These are phyloP conservation scores for Hyphantria cunea DNA, from an alignment of 1,140 invertebrate species.

Conservation along the genomic window DNA sequence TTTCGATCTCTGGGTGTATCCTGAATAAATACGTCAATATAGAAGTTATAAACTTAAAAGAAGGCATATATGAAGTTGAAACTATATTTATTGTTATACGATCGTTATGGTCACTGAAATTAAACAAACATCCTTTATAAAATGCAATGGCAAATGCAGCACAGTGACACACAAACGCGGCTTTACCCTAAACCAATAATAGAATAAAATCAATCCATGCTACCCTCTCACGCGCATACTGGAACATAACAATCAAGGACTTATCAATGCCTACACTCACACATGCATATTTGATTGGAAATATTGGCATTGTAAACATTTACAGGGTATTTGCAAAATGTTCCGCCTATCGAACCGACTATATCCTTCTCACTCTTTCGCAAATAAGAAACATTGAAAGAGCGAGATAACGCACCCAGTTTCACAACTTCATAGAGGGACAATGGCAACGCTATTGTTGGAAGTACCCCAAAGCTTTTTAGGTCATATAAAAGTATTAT, in stretches of 20 bases:
- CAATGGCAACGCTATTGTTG: conserved; percentile 77
- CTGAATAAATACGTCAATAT: too few species aligned
- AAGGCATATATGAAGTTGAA: too few species aligned
- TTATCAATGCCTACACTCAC: conserved; percentile 49
- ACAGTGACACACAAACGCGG: conserved; percentile 80
- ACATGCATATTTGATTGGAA: conserved; percentile 59
- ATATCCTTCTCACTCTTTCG: conserved; percentile 52
- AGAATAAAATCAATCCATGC: conserved; percentile 80
- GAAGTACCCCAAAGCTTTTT: conserved; percentile 79
- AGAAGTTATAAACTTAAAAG: too few species aligned
- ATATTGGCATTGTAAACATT: conserved; percentile 80
- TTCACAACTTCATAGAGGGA: conserved; percentile 76
- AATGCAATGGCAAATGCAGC: conserved; percentile 59
- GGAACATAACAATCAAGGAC: conserved; percentile 69
- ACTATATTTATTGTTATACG: too few species aligned
- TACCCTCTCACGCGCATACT: conserved; percentile 73
- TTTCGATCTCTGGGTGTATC: too few species aligned
- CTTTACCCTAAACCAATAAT: conserved; percentile 81
- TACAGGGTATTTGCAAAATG: conserved; percentile 72
- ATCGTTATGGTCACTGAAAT: too few species aligned
- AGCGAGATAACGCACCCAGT: conserved; percentile 57
- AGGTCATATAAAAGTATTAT: conserved; percentile 79
- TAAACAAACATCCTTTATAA: conserved; percentile 54
- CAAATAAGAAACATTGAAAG: conserved; percentile 30
- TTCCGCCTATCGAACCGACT: conserved; percentile 50